Evolutionary conservation across 1,140 invertebrate genomes (phyloP), one percentile per base, ranked within the genome.

Genomic region (Neelides sp.): DNA sequence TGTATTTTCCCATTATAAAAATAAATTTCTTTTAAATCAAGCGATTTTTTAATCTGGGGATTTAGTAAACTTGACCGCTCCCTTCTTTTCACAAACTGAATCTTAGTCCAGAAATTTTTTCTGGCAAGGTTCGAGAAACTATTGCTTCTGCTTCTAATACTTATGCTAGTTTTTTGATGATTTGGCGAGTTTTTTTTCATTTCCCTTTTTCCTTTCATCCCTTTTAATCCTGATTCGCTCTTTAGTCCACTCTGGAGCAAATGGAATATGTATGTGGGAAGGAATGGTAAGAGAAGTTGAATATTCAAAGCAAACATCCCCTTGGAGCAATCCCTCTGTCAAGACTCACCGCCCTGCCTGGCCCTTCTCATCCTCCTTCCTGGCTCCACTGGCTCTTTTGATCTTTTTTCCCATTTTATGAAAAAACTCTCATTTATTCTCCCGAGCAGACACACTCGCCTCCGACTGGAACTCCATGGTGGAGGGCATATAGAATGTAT

Each of bases 401-500:
- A 55, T 55, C 54, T 55, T 55, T 54, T 54, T 55, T 55, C 48
- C 54, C 49, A 40, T 47, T 55, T 55, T 55, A 47, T 47, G 42
- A 47, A 55, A 55, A 55, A 55, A 45, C 49, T 55, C 54, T 55
- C 54, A 55, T 55, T 55, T 55, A 55, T 55, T 55, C 54, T 46
- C 26, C 49, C 5, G 37, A 45, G 30, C 42, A 34, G 17, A 52
- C 40, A 23, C 27, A 20, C 40, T 34, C 49, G 32, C 35, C 22
- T 24, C 35, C 19, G 15, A 4, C 22, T 39, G 34, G 12, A 39
- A 43, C 30, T 26, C 35, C 39, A 42, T 23, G 7, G n/a, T 32
- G 7, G 28, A 32, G 28, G 7, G n/a, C n/a, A 32, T 13, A 32
- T 32, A 32, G 7, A 32, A 32, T 8, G 28, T 13, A 32, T 32